Evolutionary conservation across 2,113 vertebrate species (phyloP), one percentile per base, ranked within the genome.

Genomic region (Poeciliopsis retropinna): DNA sequence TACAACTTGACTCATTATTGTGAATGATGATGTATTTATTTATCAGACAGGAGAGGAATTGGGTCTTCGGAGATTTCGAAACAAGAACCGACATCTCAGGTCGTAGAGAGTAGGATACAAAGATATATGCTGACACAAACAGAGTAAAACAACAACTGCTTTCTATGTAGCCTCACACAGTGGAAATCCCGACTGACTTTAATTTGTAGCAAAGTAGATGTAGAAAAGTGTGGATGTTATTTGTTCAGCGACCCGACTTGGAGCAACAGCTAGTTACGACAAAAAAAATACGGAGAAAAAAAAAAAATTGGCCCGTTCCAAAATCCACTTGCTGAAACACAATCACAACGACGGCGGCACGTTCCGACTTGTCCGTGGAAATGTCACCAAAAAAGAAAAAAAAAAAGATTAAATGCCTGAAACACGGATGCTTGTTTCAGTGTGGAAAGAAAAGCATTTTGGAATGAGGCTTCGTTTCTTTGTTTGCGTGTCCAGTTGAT

Each of bases 1-100:
- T 81, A 79, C 82, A 80, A 74, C 85, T 83, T 67, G 81, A 90
- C 72, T 91, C 87, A 83, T 89, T 87, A 73, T 90, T 91, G 87
- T 92, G 90, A 87, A 90, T 83, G 89, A 85, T 85, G 76, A 82
- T 82, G 84, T 90, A 87, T 90, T 92, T 89, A 89, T 92, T 91
- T 86, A 89, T 88, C 64, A 44, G 73, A 79, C 62, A 63, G 82
- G 80, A 86, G 86, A 75, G 60, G 81, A 66, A 82, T 41, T 82
- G 80, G 85, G 75, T 85, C 76, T 78, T 51, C 68, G 76, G 82
- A 86, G 81, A 80, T 75, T 84, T 85, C 85, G 72, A 85, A 87
- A 60, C 63, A 3, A 76, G 64, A 84, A 70, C 69, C 80, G 76
- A 79, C 91, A 87, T 92, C 91, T 93, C 92, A 92, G 90, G 89